Percentiles rank a stretch among this genome's conserved stretches.
Evolutionary conservation across 1,140 invertebrate species (phyloP).

Genomic region (Neodiprion pinetum): DNA sequence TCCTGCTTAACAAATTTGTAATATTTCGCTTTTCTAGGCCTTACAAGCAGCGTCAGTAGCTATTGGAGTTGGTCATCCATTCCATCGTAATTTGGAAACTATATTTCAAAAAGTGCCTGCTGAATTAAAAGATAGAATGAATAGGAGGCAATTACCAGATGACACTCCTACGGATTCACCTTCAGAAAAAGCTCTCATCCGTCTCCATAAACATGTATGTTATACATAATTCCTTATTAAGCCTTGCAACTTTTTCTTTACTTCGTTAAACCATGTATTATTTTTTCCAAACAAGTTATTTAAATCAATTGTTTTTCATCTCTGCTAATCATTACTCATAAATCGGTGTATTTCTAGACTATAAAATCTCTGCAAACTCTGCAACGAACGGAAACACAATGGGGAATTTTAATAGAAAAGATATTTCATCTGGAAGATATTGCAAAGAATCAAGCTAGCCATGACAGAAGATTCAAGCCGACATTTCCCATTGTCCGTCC

Average conservation of each 20-base stretch:
- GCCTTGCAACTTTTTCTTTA: no score
- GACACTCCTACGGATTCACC: constrained; percentile 75
- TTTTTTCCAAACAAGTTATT: not conserved
- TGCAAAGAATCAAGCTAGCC: constrained; percentile 77
- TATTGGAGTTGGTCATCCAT: constrained; percentile 72
- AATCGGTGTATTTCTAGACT: constrained; percentile 63
- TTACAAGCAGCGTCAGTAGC: constrained; percentile 74
- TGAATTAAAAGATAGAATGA: constrained; percentile 77
- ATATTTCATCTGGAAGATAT: constrained; percentile 89
- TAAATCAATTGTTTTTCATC: constrained; percentile 12
- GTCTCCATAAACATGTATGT: constrained; percentile 77
- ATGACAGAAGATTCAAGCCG: constrained; percentile 78
- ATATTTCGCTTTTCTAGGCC: constrained; percentile 63
- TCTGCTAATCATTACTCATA: constrained; percentile 10
- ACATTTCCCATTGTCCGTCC: constrained; percentile 72
- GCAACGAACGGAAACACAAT: constrained; percentile 91
- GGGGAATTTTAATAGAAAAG: constrained; percentile 84
- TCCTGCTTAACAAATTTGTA: not conserved
- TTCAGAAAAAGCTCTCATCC: constrained; percentile 81
- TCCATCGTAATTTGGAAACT: constrained; percentile 79
- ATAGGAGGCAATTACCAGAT: constrained; percentile 67
- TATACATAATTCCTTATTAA: not conserved
- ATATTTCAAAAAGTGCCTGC: constrained; percentile 88
- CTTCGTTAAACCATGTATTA: constrained; percentile 14
- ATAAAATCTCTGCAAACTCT: constrained; percentile 89